Evolutionary conservation across 2,797 vertebrate species (phyloP).

Genomic region (Microctenopoma lineatum): DNA sequence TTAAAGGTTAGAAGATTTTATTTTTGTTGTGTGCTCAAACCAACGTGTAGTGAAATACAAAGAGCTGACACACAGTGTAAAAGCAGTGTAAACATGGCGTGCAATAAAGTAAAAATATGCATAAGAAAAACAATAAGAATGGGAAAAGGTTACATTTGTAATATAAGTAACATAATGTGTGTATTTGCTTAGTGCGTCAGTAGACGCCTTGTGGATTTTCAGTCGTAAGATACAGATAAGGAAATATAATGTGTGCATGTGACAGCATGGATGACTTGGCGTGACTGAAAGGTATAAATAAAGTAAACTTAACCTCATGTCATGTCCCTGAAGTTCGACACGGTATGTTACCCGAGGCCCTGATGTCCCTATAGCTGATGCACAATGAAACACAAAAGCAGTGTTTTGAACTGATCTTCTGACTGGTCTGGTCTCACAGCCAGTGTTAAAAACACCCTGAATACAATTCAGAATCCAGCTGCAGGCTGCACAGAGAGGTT

Average conservation of each 20-base stretch:
- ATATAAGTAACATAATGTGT: background rate
- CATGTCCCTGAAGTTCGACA: background rate
- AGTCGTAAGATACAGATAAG: too few relatives aligned
- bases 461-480: too few relatives aligned
- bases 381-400: background rate
- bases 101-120: background rate
- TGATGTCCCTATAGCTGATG: background rate
- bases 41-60: background rate
- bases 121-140: background rate
- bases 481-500: too few relatives aligned
- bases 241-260: too few relatives aligned
- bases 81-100: background rate
- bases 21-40: background rate
- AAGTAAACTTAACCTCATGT: background rate
- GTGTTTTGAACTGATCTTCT: background rate
- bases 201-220: too few relatives aligned
- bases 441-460: background rate
- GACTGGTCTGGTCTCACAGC: background rate
- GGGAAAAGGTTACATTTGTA: background rate
- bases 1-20: background rate
- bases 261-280: too few relatives aligned
- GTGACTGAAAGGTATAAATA: too few relatives aligned
- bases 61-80: too few relatives aligned
- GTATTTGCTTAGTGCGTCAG: too few relatives aligned
- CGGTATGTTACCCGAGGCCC: background rate